Evolutionary conservation across 2,888 invertebrate species (phyloP).

Genomic region (Cremastinae sp.): DNA sequence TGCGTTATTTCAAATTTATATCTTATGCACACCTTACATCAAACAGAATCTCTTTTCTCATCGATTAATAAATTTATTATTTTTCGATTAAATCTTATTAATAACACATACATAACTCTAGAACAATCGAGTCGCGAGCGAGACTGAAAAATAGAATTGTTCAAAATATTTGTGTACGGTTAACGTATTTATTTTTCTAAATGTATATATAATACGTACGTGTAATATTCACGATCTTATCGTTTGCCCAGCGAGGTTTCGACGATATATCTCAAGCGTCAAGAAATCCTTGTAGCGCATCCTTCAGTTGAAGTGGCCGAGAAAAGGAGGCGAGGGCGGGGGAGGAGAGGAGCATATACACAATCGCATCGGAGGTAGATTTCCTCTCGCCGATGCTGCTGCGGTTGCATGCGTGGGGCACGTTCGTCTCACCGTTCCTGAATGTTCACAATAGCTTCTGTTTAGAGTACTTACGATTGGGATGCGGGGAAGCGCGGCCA

Average conservation of each 20-base stretch:
- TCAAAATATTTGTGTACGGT: conserved; percentile 1
- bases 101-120: too few relatives aligned
- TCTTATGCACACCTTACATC: too few relatives aligned
- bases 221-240: conserved; percentile 53
- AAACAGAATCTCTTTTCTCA: too few relatives aligned
- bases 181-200: conserved; percentile 8
- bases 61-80: too few relatives aligned
- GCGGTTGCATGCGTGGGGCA: conserved; percentile 74
- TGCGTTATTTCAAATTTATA: too few relatives aligned
- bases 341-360: conserved; percentile 1
- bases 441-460: conserved; percentile 79
- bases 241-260: conserved; percentile 54
- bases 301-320: conserved; percentile 53
- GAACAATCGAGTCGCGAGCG: too few relatives aligned
- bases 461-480: conserved; percentile 77
- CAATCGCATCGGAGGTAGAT: conserved; percentile 56
- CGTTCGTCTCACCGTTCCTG: conserved; percentile 74
- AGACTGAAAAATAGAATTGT: too few relatives aligned
- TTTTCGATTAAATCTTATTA: too few relatives aligned
- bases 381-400: conserved; percentile 57
- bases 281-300: conserved; percentile 58
- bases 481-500: conserved; percentile 34
- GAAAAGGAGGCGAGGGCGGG: conserved; percentile 1
- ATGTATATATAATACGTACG: conserved; percentile 19
- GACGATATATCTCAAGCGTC: conserved; percentile 59